phyloP scores from a whole-genome alignment of 2,888 invertebrate species.

The Chrysopilus asiliformis region DNA sequence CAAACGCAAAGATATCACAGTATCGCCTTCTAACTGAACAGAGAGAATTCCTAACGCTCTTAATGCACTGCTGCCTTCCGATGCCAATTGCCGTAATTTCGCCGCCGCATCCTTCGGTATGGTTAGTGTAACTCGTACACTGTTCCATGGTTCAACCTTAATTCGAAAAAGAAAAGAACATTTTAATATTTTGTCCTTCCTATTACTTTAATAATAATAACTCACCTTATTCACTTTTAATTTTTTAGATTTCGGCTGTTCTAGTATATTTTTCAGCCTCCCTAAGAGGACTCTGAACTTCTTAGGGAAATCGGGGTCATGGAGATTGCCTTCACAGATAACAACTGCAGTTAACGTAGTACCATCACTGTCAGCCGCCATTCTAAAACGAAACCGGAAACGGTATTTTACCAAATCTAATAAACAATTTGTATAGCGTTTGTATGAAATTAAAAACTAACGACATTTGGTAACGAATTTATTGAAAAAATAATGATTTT shows the following conservation, averaged over 20 bases:
- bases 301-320: slow-evolving; percentile 74
- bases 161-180: slow-evolving; percentile 3
- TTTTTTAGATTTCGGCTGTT: slow-evolving; percentile 38
- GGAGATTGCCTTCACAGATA: slow-evolving; percentile 83
- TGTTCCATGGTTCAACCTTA: slow-evolving; percentile 94
- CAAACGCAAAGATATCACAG: slow-evolving; percentile 56
- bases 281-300: slow-evolving; percentile 65
- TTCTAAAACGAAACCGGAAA: too few species aligned
- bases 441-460: too few species aligned
- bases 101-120: slow-evolving; percentile 93
- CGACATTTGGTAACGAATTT: too few species aligned
- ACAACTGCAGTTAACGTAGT: slow-evolving; percentile 66
- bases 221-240: slow-evolving; percentile 52
- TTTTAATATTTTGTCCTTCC: neutral
- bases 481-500: too few species aligned
- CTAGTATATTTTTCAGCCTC: slow-evolving; percentile 60
- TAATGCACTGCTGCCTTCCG: slow-evolving; percentile 77
- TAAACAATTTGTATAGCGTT: too few species aligned
- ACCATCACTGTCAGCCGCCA: slow-evolving; percentile 79
- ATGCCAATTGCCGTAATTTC: slow-evolving; percentile 79
- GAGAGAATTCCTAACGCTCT: slow-evolving; percentile 87
- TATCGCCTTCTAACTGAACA: slow-evolving; percentile 86
- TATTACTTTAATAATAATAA: neutral
- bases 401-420: too few species aligned
- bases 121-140: slow-evolving; percentile 93